These are phyloP conservation scores for Petrocephalus zakoni DNA, from an alignment of 2,113 vertebrate genomes.

Conservation along the genomic window DNA sequence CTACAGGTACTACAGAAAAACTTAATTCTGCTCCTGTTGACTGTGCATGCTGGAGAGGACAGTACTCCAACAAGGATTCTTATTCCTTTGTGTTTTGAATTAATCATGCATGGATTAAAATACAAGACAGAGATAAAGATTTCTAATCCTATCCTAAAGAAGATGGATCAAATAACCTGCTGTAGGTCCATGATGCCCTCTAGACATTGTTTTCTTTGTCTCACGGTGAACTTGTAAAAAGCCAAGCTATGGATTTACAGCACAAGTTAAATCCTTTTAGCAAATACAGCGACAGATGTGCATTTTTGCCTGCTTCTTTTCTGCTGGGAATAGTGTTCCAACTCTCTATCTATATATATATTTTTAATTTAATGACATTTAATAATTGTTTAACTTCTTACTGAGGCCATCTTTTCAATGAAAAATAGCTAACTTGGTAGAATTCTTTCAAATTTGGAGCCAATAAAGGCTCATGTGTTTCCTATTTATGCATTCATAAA, in stretches of 20 bases:
- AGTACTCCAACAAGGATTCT: not conserved
- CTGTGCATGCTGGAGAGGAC: not conserved
- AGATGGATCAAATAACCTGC: conserved; percentile 13
- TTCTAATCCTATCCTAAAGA: conserved; percentile 21
- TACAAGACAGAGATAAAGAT: conserved; percentile 15
- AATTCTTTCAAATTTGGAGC: not conserved
- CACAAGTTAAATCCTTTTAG: conserved; percentile 2
- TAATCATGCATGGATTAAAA: conserved; percentile 16
- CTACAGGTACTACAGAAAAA: not conserved
- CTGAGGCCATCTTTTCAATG: not conserved
- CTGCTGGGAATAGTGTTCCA: not conserved
- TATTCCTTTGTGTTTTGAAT: conserved; percentile 1
- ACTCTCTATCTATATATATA: not conserved
- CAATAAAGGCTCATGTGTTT: not conserved
- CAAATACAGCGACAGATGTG: not conserved
- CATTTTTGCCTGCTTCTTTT: not conserved
- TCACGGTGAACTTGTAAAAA: conserved; percentile 12
- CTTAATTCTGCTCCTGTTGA: not conserved
- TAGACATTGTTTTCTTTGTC: conserved; percentile 20
- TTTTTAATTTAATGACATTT: not conserved
- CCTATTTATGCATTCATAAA: not conserved
- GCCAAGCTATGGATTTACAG: not conserved
- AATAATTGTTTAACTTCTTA: not conserved
- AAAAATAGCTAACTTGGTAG: not conserved
- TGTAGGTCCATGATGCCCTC: conserved; percentile 17